Evolutionary conservation across 2,797 vertebrate genomes (phyloP), one percentile per base, ranked within the genome.

Genomic region (Lateolabrax maculatus): DNA sequence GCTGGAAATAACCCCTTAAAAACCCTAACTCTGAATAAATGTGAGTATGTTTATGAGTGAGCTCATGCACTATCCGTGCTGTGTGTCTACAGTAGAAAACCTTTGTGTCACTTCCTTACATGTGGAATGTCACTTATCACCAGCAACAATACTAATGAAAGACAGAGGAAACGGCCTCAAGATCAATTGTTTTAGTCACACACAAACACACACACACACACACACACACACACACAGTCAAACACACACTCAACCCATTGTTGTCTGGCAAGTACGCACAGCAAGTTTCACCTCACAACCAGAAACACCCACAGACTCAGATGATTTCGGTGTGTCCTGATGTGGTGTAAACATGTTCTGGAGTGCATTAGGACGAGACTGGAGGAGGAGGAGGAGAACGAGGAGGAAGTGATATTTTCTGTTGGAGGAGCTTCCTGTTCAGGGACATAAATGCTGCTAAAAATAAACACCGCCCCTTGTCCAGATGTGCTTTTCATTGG

Each of bases 401-500:
- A 61, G 75, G 64, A 89, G 83, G 85, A 85, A 82, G 85, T 71
- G 68, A 90, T 84, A 84, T 84, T 87, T 91, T 92, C 87, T 90
- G 89, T 84, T 91, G 76, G 80, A 91, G 80, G 67, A 89, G 93
- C 88, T 94, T 95, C 94, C 95, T 93, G 92, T 91, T 87, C 90
- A 75, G 70, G 89, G 85, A 90, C 80, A 93, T 89, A 84, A 90
- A 84, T 78, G 86, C 75, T 90, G 88, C 94, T 96, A 95, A 95
- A 95, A 95, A 96, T 96, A 96, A 84, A 87, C n/a, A 44, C 75
- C 66, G 57, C 49, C 80, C 75, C 78, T 76, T 53, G 75, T 89
- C 92, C 92, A 95, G 93, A 95, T 95, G 94, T 92, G 90, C 71
- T 90, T 90, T 92, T 91, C 78, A 89, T 87, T 89, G 80, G 52